Evolutionary conservation across 2,888 invertebrate genomes (phyloP).

Genomic region (Diogma glabrata): DNA sequence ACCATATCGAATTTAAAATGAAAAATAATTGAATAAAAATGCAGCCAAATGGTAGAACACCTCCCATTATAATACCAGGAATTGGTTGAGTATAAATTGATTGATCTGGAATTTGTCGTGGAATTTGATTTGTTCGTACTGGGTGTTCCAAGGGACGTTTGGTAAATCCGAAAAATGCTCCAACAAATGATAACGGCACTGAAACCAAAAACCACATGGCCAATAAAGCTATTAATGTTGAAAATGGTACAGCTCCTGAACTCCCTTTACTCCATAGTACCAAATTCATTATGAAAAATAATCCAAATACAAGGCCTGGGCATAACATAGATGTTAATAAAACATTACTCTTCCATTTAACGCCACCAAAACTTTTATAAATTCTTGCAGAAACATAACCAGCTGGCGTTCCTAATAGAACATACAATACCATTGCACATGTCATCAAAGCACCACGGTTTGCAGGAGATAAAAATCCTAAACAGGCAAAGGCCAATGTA

Average conservation of each 20-base stretch:
- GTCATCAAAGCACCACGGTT: conserved; percentile 99
- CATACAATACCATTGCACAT: conserved; percentile 91
- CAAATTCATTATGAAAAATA: conserved; percentile 95
- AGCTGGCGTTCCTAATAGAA: conserved; percentile 92
- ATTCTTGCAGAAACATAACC: conserved; percentile 94
- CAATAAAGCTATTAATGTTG: conserved; percentile 83
- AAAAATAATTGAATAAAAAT: conserved; percentile 99
- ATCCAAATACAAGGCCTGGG: conserved; percentile 90
- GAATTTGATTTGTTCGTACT: conserved; percentile 97
- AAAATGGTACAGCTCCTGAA: conserved; percentile 94
- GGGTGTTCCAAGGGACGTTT: conserved; percentile 93
- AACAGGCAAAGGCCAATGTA: conserved; percentile 94
- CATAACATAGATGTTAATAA: conserved; percentile 91
- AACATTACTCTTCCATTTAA: conserved; percentile 98
- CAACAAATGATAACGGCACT: conserved; percentile 93
- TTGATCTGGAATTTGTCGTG: conserved; percentile 96
- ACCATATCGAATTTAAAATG: conserved; percentile 97
- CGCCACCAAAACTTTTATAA: conserved; percentile 97
- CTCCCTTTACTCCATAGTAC: conserved; percentile 93
- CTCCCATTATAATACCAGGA: conserved; percentile 96
- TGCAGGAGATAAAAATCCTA: conserved; percentile 96
- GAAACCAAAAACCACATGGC: conserved; percentile 98
- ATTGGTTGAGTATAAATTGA: conserved; percentile 94
- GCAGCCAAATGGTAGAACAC: conserved; percentile 94
- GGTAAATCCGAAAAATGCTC: conserved; percentile 97